A percentile compares a stretch with the other conserved stretches of the same genome.
These are phyloP conservation scores for Lineus longissimus DNA, from an alignment of 1,140 invertebrate genomes.

Conservation along the genomic window DNA sequence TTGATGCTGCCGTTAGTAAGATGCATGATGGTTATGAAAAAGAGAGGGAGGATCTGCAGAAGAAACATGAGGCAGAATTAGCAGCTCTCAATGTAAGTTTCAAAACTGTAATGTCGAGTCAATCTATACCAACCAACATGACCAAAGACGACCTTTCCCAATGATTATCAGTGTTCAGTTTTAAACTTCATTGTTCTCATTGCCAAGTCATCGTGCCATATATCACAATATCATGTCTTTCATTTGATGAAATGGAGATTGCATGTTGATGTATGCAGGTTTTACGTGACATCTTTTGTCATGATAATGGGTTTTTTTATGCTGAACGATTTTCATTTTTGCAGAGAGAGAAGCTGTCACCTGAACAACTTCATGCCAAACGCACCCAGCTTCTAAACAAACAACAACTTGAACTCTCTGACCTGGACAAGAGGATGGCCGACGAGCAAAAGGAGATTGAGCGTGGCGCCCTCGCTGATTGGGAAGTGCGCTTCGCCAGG, in stretches of 20 bases:
- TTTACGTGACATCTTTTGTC: no score
- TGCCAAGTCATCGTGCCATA: no score
- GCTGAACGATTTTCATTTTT: conserved; percentile 14
- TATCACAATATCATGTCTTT: no score
- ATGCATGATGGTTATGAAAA: conserved; percentile 42
- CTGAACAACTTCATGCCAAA: conserved; percentile 40
- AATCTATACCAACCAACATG: no score
- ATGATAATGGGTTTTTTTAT: no score
- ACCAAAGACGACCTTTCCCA: no score
- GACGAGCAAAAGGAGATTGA: conserved; percentile 38
- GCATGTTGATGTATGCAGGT: no score
- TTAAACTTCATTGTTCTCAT: no score
- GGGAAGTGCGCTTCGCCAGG: conserved; percentile 46
- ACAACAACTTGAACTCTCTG: conserved; percentile 43
- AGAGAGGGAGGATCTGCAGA: conserved; percentile 27
- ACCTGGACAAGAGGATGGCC: conserved; percentile 31
- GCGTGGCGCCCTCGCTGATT: conserved; percentile 37
- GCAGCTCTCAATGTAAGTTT: conserved; percentile 32
- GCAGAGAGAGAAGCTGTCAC: conserved; percentile 39
- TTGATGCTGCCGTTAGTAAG: conserved; percentile 42
- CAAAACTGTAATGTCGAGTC: not conserved
- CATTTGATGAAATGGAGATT: no score
- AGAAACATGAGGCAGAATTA: conserved; percentile 39
- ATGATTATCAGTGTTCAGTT: no score
- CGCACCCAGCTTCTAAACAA: conserved; percentile 38